phyloP scores from a whole-genome alignment of 2,888 invertebrate genomes.

The Dinocampus coccinellae region DNA sequence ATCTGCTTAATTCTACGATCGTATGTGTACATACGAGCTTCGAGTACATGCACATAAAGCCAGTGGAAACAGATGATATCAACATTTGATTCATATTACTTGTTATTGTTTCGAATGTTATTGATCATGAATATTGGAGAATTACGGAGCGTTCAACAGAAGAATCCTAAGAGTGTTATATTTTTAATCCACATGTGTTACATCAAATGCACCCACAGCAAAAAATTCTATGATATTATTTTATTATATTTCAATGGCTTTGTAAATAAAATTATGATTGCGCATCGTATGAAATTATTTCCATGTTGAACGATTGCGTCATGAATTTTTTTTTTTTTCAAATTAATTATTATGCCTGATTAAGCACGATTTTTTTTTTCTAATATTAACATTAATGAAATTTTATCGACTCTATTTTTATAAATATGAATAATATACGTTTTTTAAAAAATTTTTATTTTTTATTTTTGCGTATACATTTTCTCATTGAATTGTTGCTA shows the following conservation, averaged over 20 bases:
- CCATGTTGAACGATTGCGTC: neutral
- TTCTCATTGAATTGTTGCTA: too few species aligned
- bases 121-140: neutral
- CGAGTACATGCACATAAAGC: neutral
- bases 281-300: neutral
- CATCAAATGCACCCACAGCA: neutral
- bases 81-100: neutral
- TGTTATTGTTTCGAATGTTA: neutral
- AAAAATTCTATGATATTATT: neutral
- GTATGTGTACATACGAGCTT: neutral
- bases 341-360: neutral
- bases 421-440: too few species aligned
- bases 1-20: neutral
- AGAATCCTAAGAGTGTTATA: neutral
- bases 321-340: neutral
- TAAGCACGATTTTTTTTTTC: neutral
- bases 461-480: neutral
- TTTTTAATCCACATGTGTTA: neutral
- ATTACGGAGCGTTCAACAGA: neutral
- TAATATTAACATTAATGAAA: too few species aligned
- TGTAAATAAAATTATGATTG: neutral
- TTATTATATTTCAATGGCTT: neutral
- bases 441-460: too few species aligned
- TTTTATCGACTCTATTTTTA: too few species aligned
- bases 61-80: conserved; percentile 1